Evolutionary conservation across 2,888 invertebrate genomes (phyloP), one percentile per base, ranked within the genome.

Genomic region (Rugalucina vietnamica): DNA sequence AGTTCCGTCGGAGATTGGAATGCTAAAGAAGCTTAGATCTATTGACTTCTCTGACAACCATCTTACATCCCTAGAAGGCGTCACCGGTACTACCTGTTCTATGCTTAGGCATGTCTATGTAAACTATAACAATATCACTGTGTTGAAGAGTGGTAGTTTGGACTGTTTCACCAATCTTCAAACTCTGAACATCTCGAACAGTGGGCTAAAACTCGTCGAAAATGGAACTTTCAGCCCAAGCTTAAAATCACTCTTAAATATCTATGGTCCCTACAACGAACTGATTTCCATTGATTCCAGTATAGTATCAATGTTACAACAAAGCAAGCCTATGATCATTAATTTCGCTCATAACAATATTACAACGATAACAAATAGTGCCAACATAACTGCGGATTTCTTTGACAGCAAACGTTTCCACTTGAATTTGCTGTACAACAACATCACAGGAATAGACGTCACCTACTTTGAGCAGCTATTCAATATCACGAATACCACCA

Each of bases 301-400:
- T 57, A 34, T 43, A 18, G 54, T 43, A 21, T 65, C 78, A 14
- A 57, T 24, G 37, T 50, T 80, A n/a, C 34, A 32, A 18, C 12
- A 54, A 5, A 5, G 50, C 10, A 21, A 27, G 21, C 36, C 4
- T 0, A 34, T 85, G 4, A 34, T 8, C 0, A 65, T 81, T 8
- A 82, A 86, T 69, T 78, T 74, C 2, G 74, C 85, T 2, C 76
- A 74, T 72, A 86, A 86, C 24, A 72, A 24, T 21, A 71, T 86
- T 24, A 18, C 14, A 29, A 3, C 21, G 1, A 5, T 82, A 10
- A 82, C 82, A 18, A 86, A 86, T 69, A 80, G 77, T 24, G n/a
- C 71, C 24, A 76, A 79, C 18, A 8, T 86, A 0, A 72, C 77
- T 0, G 72, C 82, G 18, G 21, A 57, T 5, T 72, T 81, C 69